Conservation (phyloP, 2,888 invertebrate species). For the Elysia crispata region DNA sequence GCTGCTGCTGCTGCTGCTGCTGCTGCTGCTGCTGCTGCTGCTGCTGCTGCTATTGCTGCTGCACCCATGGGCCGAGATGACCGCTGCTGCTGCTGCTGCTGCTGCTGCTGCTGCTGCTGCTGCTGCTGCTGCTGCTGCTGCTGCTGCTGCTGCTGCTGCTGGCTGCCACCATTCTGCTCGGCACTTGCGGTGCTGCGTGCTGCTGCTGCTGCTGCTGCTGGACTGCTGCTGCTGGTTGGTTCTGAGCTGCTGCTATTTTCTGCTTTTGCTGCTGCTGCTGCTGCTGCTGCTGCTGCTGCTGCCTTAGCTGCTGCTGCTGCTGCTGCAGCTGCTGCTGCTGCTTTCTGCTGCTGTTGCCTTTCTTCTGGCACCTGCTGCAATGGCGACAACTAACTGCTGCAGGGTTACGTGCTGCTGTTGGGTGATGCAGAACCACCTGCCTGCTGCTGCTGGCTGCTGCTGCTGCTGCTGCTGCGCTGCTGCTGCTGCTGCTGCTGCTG, state of each 20-base stretch:
- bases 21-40: slow-evolving; percentile 5
- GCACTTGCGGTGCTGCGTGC: background rate
- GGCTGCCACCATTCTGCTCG: background rate
- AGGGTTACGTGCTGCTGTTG: background rate
- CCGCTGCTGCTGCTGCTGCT: too few species aligned
- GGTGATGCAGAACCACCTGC: background rate
- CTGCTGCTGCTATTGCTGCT: slow-evolving; percentile 13
- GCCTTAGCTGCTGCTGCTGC: slow-evolving; percentile 23
- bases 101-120: slow-evolving; percentile 15
- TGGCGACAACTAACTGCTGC: background rate
- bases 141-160: too few species aligned
- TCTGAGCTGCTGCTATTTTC: background rate
- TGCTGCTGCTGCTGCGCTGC: too few species aligned
- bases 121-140: slow-evolving; percentile 29
- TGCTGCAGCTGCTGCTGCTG: slow-evolving; percentile 27
- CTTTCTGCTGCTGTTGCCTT: background rate
- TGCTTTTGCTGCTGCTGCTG: slow-evolving; percentile 24
- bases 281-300: slow-evolving; percentile 31
- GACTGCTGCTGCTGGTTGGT: slow-evolving; percentile 1
- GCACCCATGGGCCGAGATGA: background rate
- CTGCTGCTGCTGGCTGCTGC: too few species aligned
- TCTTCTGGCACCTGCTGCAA: background rate
- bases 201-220: slow-evolving; percentile 18
- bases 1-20: too few species aligned
- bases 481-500: slow-evolving; percentile 27